These are phyloP conservation scores for Euthynnus affinis DNA, from an alignment of 2,797 vertebrate genomes.

Conservation along the genomic window DNA sequence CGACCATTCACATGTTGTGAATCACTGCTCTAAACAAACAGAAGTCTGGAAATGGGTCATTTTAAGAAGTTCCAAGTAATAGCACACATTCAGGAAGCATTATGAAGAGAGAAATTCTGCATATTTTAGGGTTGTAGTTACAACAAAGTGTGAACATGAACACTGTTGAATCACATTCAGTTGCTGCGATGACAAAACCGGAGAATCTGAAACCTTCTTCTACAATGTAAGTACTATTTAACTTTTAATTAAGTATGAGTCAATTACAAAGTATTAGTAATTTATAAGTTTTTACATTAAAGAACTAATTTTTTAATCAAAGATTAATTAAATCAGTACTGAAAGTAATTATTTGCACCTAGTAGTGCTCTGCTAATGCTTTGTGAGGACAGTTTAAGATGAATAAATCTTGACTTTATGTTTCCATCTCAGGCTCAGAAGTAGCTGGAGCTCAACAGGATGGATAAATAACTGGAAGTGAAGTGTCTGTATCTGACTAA, in stretches of 20 bases:
- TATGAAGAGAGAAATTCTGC: not conserved
- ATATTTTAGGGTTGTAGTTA: not conserved
- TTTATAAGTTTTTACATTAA: not conserved
- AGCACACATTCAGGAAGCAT: not conserved
- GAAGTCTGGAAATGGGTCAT: not conserved
- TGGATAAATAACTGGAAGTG: not conserved
- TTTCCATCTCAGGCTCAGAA: slow-evolving; percentile 1
- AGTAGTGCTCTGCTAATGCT: not conserved
- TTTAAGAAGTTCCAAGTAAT: not conserved
- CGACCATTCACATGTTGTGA: not conserved
- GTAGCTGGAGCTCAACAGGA: not conserved
- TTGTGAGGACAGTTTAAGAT: not conserved
- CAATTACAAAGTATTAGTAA: not conserved
- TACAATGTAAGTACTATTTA: not conserved
- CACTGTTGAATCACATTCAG: not conserved
- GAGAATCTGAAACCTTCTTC: not conserved
- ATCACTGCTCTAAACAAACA: not conserved
- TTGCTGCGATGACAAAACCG: not conserved
- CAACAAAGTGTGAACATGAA: not conserved
- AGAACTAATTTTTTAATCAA: not conserved
- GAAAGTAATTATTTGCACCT: not conserved
- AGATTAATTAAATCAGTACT: not conserved
- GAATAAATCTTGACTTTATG: not conserved
- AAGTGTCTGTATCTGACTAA: too few species aligned
- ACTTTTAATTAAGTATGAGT: not conserved